A percentile compares a stretch with the other conserved stretches of the same genome.
Evolutionary conservation across 2,888 invertebrate species (phyloP).

Genomic region (Meteorus colon): DNA sequence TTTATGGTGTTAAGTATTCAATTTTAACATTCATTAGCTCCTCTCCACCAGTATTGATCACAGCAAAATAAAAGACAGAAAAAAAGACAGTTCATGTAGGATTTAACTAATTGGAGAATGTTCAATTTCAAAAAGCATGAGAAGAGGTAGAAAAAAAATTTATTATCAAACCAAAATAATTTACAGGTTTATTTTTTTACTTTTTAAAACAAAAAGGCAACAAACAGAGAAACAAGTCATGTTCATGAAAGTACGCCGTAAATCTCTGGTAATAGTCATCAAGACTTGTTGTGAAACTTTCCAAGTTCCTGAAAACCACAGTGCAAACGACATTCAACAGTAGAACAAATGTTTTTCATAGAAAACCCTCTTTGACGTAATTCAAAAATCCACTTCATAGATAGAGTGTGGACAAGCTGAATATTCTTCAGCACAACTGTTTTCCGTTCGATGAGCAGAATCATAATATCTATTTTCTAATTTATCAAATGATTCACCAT

Average conservation of each 20-base stretch:
- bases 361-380: background rate
- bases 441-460: slow-evolving; percentile 69
- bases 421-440: slow-evolving; percentile 73
- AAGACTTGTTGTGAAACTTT: background rate
- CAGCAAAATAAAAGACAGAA: background rate
- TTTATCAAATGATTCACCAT: slow-evolving; percentile 64
- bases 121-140: too few relatives aligned
- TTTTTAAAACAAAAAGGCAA: too few relatives aligned
- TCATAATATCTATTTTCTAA: slow-evolving; percentile 71
- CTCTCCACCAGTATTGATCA: background rate
- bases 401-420: slow-evolving; percentile 73
- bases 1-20: slow-evolving; percentile 24
- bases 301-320: background rate
- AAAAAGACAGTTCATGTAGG: background rate
- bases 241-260: too few relatives aligned
- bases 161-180: too few relatives aligned
- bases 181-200: too few relatives aligned
- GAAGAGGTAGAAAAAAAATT: too few relatives aligned
- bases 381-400: slow-evolving; percentile 64
- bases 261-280: background rate
- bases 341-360: slow-evolving; percentile 4
- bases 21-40: slow-evolving; percentile 36
- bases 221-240: too few relatives aligned
- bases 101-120: background rate
- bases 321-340: background rate